Base-by-base conservation (phyloP, 2,888 invertebrate species). In the Congeria kusceri region DNA sequence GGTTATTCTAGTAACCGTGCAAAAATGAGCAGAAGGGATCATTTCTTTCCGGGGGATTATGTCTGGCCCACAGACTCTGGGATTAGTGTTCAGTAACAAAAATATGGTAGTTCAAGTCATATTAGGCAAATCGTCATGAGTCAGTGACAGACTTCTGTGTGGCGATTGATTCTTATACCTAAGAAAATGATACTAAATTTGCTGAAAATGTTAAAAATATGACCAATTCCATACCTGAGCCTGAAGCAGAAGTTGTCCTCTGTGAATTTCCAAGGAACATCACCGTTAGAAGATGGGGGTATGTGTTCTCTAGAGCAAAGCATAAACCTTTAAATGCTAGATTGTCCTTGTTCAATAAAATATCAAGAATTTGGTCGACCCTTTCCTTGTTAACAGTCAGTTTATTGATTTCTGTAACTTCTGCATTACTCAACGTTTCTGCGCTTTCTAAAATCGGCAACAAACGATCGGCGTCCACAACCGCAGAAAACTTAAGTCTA, bases 251-350 rank as follows among this genome's bases (percentile, higher is more conserved):
- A 53, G 53, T 53, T 53, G 78, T 39, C 58, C 80, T 63, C 39
- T 78, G 81, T 29, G 63, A 72, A 46, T 79, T 83, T 53, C 83
- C 78, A 29, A 88, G 82, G 75, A 90, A 91, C 88, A 90, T 90
- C 23, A 89, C 87, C 23, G 88, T 89, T 63, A 91, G 69, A 9
- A 91, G 74, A 68, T 89, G 90, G 3, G 90, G 89, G 72, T 91
- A 91, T 0, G 89, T 88, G 3, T 80, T 80, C 72, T 90, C 88
- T 64, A 90, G 75, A 39, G 90, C 88, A 63, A 75, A 81, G 75
- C 89, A 89, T 25, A 90, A 65, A 53, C 81, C 84, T 64, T 88
- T 85, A 75, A 89, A 89, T 3, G 89, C 90, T 62, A 78, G 71
- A 68, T 81, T 88, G 20, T 87, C 86, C 63, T 91, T 91, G 49